These are phyloP conservation scores for Dolichallabes microphthalmus DNA, from an alignment of 2,113 vertebrate genomes.

Conservation along the genomic window DNA sequence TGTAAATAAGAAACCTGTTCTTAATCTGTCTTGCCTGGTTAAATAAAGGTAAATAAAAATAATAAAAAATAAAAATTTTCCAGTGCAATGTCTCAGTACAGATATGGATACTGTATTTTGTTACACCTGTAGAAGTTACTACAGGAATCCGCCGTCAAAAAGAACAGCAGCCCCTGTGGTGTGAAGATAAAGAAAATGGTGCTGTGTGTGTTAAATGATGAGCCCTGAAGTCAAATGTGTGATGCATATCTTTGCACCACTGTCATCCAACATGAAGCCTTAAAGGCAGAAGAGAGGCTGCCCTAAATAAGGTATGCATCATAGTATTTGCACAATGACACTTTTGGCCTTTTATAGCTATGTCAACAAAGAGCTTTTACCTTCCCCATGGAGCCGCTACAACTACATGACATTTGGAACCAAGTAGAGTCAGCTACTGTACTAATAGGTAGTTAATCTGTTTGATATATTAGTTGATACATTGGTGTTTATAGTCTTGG, in stretches of 20 bases:
- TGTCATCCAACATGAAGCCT: slow-evolving; percentile 16
- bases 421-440: background rate
- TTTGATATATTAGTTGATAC: slow-evolving; percentile 26
- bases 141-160: slow-evolving; percentile 9
- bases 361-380: slow-evolving; percentile 38
- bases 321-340: slow-evolving; percentile 4
- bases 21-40: too few relatives aligned
- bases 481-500: slow-evolving; percentile 19
- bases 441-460: slow-evolving; percentile 19
- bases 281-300: slow-evolving; percentile 11
- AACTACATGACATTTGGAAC: slow-evolving; percentile 6
- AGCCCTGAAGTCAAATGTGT: slow-evolving; percentile 22
- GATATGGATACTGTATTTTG: background rate
- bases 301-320: slow-evolving; percentile 24
- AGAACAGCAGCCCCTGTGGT: slow-evolving; percentile 24
- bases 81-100: background rate
- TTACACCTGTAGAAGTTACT: background rate
- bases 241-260: slow-evolving; percentile 46
- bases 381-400: background rate
- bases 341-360: slow-evolving; percentile 17
- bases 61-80: too few relatives aligned
- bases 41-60: too few relatives aligned
- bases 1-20: too few relatives aligned
- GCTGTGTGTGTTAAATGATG: background rate
- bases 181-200: slow-evolving; percentile 42